A percentile compares a stretch with the other conserved stretches of the same genome.
phyloP scores from a whole-genome alignment of 2,797 vertebrate species.

The Artibeus jamaicensis region DNA sequence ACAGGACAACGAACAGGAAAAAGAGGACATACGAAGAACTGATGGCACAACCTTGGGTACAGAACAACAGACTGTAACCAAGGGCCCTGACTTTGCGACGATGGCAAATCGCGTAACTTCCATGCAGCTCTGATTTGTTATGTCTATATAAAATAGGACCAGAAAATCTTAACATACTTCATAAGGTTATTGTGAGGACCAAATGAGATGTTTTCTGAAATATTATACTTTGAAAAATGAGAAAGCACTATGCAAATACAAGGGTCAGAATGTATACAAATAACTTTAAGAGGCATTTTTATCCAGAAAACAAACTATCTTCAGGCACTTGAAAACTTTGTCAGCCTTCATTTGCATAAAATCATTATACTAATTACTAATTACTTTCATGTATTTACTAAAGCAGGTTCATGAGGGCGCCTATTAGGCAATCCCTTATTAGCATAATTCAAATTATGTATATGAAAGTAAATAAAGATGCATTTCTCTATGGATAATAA shows the following conservation, averaged over 20 bases:
- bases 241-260: neutral
- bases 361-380: constrained; percentile 71
- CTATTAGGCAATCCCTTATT: constrained; percentile 66
- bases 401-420: constrained; percentile 41
- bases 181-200: neutral
- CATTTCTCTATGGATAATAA: constrained; percentile 65
- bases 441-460: constrained; percentile 66
- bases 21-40: neutral
- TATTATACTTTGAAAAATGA: constrained; percentile 11
- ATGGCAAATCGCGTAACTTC: neutral
- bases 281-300: constrained; percentile 24
- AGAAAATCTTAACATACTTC: neutral
- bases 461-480: constrained; percentile 66
- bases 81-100: neutral
- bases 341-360: constrained; percentile 60
- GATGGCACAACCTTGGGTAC: neutral
- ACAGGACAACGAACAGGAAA: neutral
- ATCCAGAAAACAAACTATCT: constrained; percentile 57
- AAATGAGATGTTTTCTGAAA: neutral
- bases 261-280: neutral
- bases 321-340: constrained; percentile 28
- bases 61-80: neutral
- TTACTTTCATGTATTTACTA: constrained; percentile 71
- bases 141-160: neutral
- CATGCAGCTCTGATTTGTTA: neutral